These are phyloP conservation scores for Arrhopalites spinosus DNA, from an alignment of 2,888 invertebrate genomes.

Conservation along the genomic window DNA sequence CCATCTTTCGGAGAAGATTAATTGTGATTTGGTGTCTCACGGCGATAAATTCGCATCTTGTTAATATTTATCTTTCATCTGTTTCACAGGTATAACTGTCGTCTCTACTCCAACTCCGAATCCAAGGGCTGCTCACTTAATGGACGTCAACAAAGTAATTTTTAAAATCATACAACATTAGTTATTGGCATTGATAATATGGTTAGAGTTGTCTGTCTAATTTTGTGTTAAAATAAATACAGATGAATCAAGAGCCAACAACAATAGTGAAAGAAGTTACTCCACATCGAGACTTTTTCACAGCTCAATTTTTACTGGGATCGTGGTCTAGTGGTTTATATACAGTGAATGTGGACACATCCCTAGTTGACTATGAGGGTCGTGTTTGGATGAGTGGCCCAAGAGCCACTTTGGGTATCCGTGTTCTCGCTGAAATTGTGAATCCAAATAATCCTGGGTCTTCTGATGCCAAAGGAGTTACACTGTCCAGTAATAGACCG, in stretches of 20 bases:
- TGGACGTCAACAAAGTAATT: constrained; percentile 48
- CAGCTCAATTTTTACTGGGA: constrained; percentile 84
- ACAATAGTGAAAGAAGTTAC: constrained; percentile 64
- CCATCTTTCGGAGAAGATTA: too few species aligned
- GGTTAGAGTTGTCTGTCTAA: too few species aligned
- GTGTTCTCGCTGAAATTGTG: constrained; percentile 69
- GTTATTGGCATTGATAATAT: background rate
- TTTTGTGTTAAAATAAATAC: background rate
- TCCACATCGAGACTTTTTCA: constrained; percentile 92
- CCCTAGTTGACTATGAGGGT: constrained; percentile 81
- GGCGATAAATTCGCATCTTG: too few species aligned
- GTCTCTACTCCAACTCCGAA: constrained; percentile 46
- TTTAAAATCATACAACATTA: background rate
- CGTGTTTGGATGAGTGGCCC: constrained; percentile 91
- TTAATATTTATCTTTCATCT: too few species aligned
- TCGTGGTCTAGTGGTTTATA: constrained; percentile 62
- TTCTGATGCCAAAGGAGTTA: background rate
- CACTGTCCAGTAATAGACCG: constrained; percentile 4
- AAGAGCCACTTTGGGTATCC: constrained; percentile 73
- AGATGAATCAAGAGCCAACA: constrained; percentile 44
- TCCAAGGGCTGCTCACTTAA: constrained; percentile 40
- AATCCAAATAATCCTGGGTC: constrained; percentile 16
- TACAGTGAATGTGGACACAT: constrained; percentile 79
- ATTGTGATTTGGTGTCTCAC: too few species aligned
- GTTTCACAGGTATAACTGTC: too few species aligned